Conservation (phyloP, 2,888 invertebrate species). For the Venustoraphidia nigricollis region DNA sequence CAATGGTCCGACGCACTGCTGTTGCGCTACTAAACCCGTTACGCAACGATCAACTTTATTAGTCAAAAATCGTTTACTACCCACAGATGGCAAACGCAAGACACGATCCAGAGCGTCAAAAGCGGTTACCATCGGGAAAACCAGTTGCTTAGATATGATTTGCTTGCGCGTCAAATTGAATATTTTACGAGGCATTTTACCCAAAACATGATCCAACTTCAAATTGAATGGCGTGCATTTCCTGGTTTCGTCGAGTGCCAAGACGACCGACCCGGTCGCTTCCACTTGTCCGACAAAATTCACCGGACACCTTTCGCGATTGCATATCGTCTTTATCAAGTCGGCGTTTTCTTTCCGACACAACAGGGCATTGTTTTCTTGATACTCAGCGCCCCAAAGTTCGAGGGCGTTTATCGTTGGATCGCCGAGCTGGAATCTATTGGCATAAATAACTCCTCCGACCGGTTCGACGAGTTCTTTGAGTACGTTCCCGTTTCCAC, state of each 20-base stretch:
- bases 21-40: conserved; percentile 88
- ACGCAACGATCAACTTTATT: conserved; percentile 95
- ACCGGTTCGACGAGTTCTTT: conserved; percentile 93
- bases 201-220: conserved; percentile 76
- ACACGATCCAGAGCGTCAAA: conserved; percentile 60
- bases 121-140: conserved; percentile 42
- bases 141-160: conserved; percentile 18
- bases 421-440: conserved; percentile 82
- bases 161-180: conserved; percentile 27
- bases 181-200: conserved; percentile 70
- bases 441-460: conserved; percentile 80
- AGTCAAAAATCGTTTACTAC: conserved; percentile 87
- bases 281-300: conserved; percentile 88
- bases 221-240: conserved; percentile 67
- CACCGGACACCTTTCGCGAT: conserved; percentile 82
- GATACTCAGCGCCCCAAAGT: conserved; percentile 97
- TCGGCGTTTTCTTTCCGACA: conserved; percentile 49
- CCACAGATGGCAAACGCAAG: conserved; percentile 76
- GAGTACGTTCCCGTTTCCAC: conserved; percentile 94
- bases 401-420: conserved; percentile 86
- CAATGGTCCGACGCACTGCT: conserved; percentile 94
- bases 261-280: conserved; percentile 54
- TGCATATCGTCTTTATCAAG: conserved; percentile 53
- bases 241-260: conserved; percentile 48
- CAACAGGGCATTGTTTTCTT: conserved; percentile 86